These are phyloP conservation scores for Cyrtodaria siliqua DNA, from an alignment of 2,888 invertebrate species.

Conservation along the genomic window DNA sequence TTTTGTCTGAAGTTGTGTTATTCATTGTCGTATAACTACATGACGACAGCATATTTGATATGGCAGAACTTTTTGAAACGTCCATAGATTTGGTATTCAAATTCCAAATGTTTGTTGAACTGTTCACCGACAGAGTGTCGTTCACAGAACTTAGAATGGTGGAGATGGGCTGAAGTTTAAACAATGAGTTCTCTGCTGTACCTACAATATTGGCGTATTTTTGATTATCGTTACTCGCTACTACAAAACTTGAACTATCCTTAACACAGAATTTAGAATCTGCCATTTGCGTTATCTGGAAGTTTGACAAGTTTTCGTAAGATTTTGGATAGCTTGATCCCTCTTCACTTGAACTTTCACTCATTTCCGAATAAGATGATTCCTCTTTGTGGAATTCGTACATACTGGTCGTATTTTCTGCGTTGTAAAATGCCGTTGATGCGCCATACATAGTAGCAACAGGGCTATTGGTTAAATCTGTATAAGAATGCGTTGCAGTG, in stretches of 20 bases:
- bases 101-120: constrained; percentile 26
- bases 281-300: constrained; percentile 21
- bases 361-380: constrained; percentile 85
- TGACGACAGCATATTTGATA: constrained; percentile 54
- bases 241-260: constrained; percentile 15
- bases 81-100: constrained; percentile 70
- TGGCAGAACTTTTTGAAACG: constrained; percentile 8
- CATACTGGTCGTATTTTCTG: constrained; percentile 80
- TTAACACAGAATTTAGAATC: constrained; percentile 43
- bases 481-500: constrained; percentile 47
- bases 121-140: constrained; percentile 47
- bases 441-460: constrained; percentile 41
- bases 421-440: constrained; percentile 70
- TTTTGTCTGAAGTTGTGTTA: constrained; percentile 79
- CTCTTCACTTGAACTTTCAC: constrained; percentile 84
- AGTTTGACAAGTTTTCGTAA: constrained; percentile 66
- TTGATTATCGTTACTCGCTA: constrained; percentile 20
- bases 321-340: constrained; percentile 71
- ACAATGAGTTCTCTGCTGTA: neutral
- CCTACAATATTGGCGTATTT: constrained; percentile 27
- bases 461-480: constrained; percentile 51
- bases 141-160: constrained; percentile 87
- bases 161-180: constrained; percentile 90
- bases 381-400: constrained; percentile 82
- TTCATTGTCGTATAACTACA: constrained; percentile 80